Evolutionary conservation across 2,888 invertebrate genomes (phyloP), one percentile per base, ranked within the genome.

Genomic region (Drosophila prostipennis): DNA sequence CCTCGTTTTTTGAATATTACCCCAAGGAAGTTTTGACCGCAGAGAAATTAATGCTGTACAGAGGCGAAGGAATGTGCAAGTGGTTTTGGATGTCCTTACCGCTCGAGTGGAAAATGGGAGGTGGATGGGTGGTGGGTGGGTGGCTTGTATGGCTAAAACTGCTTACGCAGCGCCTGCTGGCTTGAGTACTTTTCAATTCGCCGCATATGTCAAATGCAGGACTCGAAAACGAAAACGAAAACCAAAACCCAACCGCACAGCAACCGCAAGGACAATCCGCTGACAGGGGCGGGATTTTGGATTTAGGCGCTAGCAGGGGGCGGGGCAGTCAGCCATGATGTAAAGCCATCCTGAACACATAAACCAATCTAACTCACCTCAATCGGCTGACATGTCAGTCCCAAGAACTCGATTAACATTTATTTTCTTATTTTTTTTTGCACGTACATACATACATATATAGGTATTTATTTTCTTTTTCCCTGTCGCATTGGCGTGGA

Each of bases 301-400:
- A 26, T 26, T 26, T 5, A 5, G 26, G 26, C 4, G 26, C 0
- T 19, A 19, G 19, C 2, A 26, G 26, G 1, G 2, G 26, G 6
- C 6, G 26, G 26, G 49, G 3, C 29, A 19, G 26, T 61, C 14
- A 16, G 37, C 11, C 48, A 43, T 37, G 13, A 36, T 10, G 40
- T 19, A 36, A 61, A 49, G 37, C 26, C 42, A n/a, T 26, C 11
- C 53, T 10, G 19, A 40, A n/a, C 34, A 55, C 39, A 45, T 36
- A 45, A 67, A 29, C 68, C 49, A 52, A 57, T 68, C 48, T 37
- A 36, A 56, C 52, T 55, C 54, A 65, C 53, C 53, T 58, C 83
- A 63, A 76, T 71, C 54, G 60, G 23, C 72, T 79, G 72, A 72
- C 86, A 86, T 79, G 72, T 74, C 86, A 86, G 74, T 72, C 75